Evolutionary conservation across 2,113 vertebrate species (phyloP).

Genomic region (Ochotona princeps): DNA sequence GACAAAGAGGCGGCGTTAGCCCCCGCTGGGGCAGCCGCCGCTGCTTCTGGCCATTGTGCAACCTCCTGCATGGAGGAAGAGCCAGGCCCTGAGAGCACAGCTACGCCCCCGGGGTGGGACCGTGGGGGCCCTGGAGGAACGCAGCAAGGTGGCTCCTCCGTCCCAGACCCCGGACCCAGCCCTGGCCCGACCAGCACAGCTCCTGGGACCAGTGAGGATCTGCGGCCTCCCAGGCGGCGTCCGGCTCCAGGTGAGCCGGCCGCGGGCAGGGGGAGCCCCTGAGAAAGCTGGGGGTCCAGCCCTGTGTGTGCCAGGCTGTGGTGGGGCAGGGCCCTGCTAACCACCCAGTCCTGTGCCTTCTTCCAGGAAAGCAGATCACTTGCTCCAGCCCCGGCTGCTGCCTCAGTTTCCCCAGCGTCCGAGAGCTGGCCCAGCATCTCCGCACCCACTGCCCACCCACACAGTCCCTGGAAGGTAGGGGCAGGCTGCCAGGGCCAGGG

Average conservation of each 20-base stretch:
- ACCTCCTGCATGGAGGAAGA: constrained; percentile 48
- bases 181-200: not conserved
- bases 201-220: constrained; percentile 62
- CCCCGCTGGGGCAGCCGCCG: not conserved
- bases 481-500: not conserved
- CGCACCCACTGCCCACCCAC: constrained; percentile 88
- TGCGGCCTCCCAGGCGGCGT: constrained; percentile 66
- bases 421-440: constrained; percentile 88
- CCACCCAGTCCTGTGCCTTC: not conserved
- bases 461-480: constrained; percentile 88
- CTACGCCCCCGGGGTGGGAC: constrained; percentile 57
- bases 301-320: not conserved
- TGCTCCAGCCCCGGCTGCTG: constrained; percentile 89
- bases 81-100: constrained; percentile 40
- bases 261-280: too few relatives aligned
- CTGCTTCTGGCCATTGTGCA: not conserved
- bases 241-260: constrained; percentile 70
- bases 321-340: not conserved
- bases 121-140: constrained; percentile 29
- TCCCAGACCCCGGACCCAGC: constrained; percentile 58
- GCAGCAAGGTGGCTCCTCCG: constrained; percentile 34
- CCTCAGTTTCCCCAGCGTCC: constrained; percentile 86
- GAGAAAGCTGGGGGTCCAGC: too few relatives aligned
- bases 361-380: constrained; percentile 86
- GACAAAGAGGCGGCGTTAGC: constrained; percentile 21